Conservation (phyloP, 2,113 vertebrate species). For the Quiscalus mexicanus region DNA sequence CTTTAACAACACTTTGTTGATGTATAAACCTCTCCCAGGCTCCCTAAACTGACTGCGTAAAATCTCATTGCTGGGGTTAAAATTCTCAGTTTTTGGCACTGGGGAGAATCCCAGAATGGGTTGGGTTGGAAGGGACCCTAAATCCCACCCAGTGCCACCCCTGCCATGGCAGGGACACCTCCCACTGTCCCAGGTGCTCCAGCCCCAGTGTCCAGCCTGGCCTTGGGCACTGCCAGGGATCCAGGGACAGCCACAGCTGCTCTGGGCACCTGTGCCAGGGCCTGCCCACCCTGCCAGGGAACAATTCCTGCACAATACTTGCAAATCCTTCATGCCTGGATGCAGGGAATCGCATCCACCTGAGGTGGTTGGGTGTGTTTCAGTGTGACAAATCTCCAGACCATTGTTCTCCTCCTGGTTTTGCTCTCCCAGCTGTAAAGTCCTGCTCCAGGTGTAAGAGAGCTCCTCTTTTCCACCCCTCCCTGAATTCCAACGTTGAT, state of each 20-base stretch:
- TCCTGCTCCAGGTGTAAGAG: not conserved
- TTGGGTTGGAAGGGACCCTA: accelerated
- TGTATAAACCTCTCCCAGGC: not conserved
- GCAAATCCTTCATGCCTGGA: accelerated
- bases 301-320: accelerated
- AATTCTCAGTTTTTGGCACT: not conserved
- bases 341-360: not conserved
- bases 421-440: not conserved
- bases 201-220: not conserved
- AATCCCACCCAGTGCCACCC: accelerated
- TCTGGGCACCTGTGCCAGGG: not conserved
- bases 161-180: not conserved
- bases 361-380: not conserved
- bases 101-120: not conserved
- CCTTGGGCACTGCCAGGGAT: not conserved
- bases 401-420: not conserved
- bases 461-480: not conserved
- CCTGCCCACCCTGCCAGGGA: accelerated
- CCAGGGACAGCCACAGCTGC: not conserved
- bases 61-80: too few species aligned
- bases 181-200: not conserved
- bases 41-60: not conserved
- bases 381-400: not conserved
- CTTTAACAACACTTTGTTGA: not conserved
- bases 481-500: not conserved